Evolutionary conservation across 2,888 invertebrate genomes (phyloP).

Genomic region (Caradrina clavipalpis): DNA sequence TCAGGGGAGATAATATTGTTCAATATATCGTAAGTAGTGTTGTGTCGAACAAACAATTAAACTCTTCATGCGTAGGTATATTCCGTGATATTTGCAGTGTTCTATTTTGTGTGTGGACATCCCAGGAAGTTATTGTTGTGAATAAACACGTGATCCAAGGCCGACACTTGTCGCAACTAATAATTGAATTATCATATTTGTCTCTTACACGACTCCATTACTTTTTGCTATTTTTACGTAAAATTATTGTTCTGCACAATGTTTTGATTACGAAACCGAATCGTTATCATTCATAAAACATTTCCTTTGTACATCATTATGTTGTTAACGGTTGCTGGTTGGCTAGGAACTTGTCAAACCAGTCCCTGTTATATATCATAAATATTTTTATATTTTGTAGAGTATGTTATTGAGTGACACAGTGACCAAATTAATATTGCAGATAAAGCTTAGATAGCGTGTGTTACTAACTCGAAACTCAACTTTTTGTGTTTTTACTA

Average conservation of each 20-base stretch:
- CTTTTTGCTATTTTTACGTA: slow-evolving; percentile 27
- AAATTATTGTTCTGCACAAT: slow-evolving; percentile 49
- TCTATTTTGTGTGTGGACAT: slow-evolving; percentile 69
- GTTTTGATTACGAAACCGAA: slow-evolving; percentile 76
- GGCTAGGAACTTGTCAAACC: slow-evolving; percentile 23
- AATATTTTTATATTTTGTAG: slow-evolving; percentile 31
- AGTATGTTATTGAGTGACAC: slow-evolving; percentile 52
- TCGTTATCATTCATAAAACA: slow-evolving; percentile 70
- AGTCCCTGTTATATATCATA: slow-evolving; percentile 13
- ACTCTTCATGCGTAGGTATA: slow-evolving; percentile 31
- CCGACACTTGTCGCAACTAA: slow-evolving; percentile 65
- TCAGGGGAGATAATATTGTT: slow-evolving; percentile 35
- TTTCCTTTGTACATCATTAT: slow-evolving; percentile 67
- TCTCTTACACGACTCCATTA: slow-evolving; percentile 10
- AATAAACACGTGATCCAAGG: slow-evolving; percentile 82
- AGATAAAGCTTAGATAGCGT: slow-evolving; percentile 29
- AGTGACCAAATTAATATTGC: slow-evolving; percentile 39
- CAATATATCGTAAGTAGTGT: slow-evolving; percentile 57
- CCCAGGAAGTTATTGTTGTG: slow-evolving; percentile 77
- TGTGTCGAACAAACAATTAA: slow-evolving; percentile 28
- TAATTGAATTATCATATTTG: slow-evolving; percentile 67
- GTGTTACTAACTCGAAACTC: not conserved
- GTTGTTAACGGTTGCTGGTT: slow-evolving; percentile 33
- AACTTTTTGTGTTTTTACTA: not conserved
- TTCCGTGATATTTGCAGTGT: slow-evolving; percentile 58